phyloP scores from a whole-genome alignment of 2,888 invertebrate species.

The Macrosiphum euphorbiae region DNA sequence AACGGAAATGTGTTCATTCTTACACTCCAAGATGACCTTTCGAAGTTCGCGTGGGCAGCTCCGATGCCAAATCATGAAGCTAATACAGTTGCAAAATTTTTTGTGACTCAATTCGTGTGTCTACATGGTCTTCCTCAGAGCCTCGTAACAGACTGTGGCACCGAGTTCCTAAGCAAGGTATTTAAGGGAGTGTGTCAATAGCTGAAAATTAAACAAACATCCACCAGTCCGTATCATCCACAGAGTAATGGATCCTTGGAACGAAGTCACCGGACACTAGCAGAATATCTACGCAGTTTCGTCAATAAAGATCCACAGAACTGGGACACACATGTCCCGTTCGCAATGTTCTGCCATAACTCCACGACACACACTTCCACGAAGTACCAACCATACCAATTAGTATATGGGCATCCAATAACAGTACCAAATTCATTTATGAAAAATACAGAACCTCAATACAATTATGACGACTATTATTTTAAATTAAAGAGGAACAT shows the following conservation, averaged over 20 bases:
- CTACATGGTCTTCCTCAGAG: background rate
- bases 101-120: too few species aligned
- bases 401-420: too few species aligned
- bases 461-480: too few species aligned
- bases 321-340: too few species aligned
- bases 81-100: too few species aligned
- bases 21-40: background rate
- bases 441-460: too few species aligned
- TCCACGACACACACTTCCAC: too few species aligned
- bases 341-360: too few species aligned
- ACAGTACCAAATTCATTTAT: too few species aligned
- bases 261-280: background rate
- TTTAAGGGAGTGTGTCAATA: background rate
- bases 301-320: background rate
- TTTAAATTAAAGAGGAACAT: too few species aligned
- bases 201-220: background rate
- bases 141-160: background rate
- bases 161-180: background rate
- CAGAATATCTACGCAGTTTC: background rate
- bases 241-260: background rate
- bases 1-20: background rate
- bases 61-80: background rate
- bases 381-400: too few species aligned
- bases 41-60: background rate
- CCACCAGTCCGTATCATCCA: background rate